Base-by-base conservation (phyloP, 23 tunicate genomes). In the Phallusia fumigata region DNA sequence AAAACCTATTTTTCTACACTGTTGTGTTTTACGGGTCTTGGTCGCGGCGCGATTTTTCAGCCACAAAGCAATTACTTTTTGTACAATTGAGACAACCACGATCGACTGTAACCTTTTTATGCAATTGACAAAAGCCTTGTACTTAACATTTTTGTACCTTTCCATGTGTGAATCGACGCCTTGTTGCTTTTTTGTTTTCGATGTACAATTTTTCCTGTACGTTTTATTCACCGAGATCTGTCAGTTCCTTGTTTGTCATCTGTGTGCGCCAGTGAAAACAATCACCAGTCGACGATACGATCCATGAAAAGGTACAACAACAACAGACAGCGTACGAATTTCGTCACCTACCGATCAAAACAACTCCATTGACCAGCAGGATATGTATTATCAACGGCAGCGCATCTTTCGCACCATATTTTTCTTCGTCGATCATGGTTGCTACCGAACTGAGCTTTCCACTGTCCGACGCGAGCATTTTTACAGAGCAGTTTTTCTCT, bases 1-100 rank as follows among this genome's bases (percentile, higher is more conserved):
- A 58, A 58, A 51, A 58, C 69, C 69, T 74, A 74, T 74, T 74
- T 74, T 74, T 32, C 40, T 58, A 58, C 69, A 58, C 69, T 58
- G 69, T 51, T 51, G 58, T 51, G 58, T 51, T 51, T 51, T 51
- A 51, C 58, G 18, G 58, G 58, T 13, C 18, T 18, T 51, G 18
- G 18, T 58, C 69, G 69, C 47, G 47, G 47, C 8, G 47, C 47
- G 47, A 40, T 40, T 40, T n/a, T 10, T 3, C 47, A 58, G 69
- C 69, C 8, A 13, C 11, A 24, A 58, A 24, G 69, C 69, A 58
- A 58, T 58, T 58, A 58, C 69, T 58, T 58, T 22, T 58, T 24
- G 69, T 58, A 58, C 69, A 8, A 58, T 58, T 58, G 69, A 58
- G 69, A 58, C 69, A 58, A 58, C 69, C 28, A 1, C 69, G 16